These are phyloP conservation scores for Neopelma chrysocephalum DNA, from an alignment of 2,797 vertebrate genomes.

Conservation along the genomic window DNA sequence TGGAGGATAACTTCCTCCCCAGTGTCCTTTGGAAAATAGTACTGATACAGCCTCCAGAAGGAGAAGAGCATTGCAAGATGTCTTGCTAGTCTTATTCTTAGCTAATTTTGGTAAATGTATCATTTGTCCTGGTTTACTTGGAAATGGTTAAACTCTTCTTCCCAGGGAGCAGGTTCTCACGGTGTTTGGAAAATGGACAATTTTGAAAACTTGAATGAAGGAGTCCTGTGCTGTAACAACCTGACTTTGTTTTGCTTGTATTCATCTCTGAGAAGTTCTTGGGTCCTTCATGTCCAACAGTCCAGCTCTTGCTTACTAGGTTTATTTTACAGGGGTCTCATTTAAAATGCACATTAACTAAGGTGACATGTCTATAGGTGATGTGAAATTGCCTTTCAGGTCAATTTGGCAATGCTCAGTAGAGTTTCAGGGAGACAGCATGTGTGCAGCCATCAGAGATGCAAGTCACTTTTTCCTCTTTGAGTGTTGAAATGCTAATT, in stretches of 20 bases:
- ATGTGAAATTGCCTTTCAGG: neutral
- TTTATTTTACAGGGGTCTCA: neutral
- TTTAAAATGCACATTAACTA: neutral
- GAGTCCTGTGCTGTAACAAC: neutral
- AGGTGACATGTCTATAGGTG: neutral
- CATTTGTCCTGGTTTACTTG: neutral
- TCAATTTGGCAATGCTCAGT: neutral
- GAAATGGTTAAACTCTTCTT: neutral
- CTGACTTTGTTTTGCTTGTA: neutral
- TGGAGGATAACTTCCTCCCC: neutral
- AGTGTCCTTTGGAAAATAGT: neutral
- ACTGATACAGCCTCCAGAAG: neutral
- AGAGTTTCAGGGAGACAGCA: neutral
- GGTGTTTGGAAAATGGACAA: neutral
- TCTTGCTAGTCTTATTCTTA: neutral
- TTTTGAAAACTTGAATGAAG: neutral
- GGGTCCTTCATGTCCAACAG: neutral
- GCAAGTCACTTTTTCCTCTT: neutral
- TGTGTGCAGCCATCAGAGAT: neutral
- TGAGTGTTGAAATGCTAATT: no score
- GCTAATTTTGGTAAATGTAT: neutral
- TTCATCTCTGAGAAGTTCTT: neutral
- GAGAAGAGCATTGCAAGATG: neutral
- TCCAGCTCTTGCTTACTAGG: neutral
- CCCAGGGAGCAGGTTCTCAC: neutral